phyloP scores from a whole-genome alignment of 2,888 invertebrate genomes.

The Mesochorus sp. region DNA sequence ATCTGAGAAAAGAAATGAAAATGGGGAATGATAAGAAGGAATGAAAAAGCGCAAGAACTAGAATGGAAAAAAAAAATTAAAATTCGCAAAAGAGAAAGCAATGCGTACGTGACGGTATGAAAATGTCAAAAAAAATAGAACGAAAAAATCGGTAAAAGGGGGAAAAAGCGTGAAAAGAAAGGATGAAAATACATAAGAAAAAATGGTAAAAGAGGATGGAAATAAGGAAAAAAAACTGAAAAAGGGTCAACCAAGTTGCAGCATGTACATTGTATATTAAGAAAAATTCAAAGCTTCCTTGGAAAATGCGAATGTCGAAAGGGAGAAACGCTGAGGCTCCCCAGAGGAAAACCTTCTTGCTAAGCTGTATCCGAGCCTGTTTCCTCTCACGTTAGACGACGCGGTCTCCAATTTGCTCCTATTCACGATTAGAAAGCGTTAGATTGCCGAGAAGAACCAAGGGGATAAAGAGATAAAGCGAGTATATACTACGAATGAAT shows the following conservation, averaged over 20 bases:
- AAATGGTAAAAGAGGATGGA: no score
- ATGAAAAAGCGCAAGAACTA: no score
- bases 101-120: no score
- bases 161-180: constrained; percentile 8
- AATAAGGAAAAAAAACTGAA: constrained; percentile 48
- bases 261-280: neutral
- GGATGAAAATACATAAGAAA: constrained; percentile 20
- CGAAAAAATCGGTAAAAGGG: neutral
- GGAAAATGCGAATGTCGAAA: constrained; percentile 22
- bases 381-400: constrained; percentile 39
- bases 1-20: neutral
- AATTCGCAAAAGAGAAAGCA: neutral
- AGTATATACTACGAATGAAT: constrained; percentile 21
- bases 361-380: constrained; percentile 4
- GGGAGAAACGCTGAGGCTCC: neutral
- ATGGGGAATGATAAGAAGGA: neutral
- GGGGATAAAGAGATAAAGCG: constrained; percentile 42
- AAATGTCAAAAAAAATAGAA: neutral
- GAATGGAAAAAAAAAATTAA: neutral
- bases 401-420: constrained; percentile 67
- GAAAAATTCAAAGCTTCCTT: constrained; percentile 28
- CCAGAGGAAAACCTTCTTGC: constrained; percentile 8
- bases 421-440: constrained; percentile 69
- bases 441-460: constrained; percentile 50
- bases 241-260: constrained; percentile 58